Evolutionary conservation across 2,888 invertebrate genomes (phyloP).

Genomic region (Chymomyza procnemis): DNA sequence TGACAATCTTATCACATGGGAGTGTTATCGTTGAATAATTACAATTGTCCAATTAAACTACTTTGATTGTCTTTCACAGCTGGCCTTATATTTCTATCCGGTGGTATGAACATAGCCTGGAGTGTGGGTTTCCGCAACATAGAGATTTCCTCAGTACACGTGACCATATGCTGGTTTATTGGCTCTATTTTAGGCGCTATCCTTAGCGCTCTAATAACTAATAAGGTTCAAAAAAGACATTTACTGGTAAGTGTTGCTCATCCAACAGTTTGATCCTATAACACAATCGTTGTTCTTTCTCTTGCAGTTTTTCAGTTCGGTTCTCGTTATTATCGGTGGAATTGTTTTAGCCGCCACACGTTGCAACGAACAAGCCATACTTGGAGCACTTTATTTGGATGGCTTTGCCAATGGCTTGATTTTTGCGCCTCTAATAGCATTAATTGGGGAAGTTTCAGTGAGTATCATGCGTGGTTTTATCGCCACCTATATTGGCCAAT

Average conservation of each 20-base stretch:
- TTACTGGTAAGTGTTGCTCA: constrained; percentile 39
- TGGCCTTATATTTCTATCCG: constrained; percentile 37
- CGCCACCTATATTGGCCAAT: constrained; percentile 42
- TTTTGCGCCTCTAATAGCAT: constrained; percentile 56
- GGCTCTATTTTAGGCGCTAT: constrained; percentile 52
- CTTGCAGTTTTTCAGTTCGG: constrained; percentile 40
- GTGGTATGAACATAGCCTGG: constrained; percentile 43
- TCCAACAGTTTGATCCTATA: not conserved
- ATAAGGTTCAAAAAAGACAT: constrained; percentile 37
- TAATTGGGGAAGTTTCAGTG: constrained; percentile 60
- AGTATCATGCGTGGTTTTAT: constrained; percentile 54
- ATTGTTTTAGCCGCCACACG: constrained; percentile 43
- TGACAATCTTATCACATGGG: too few species aligned
- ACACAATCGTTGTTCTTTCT: too few species aligned
- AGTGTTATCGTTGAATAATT: too few species aligned
- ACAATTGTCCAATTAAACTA: too few species aligned
- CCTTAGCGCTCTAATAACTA: constrained; percentile 41
- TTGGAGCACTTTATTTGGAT: constrained; percentile 60
- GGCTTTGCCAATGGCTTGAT: constrained; percentile 67
- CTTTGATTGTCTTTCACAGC: constrained; percentile 18
- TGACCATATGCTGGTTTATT: constrained; percentile 53
- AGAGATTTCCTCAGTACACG: not conserved
- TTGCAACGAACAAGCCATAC: constrained; percentile 27
- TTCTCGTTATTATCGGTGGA: constrained; percentile 56
- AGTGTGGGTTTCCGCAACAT: not conserved